A percentile compares a stretch with the other conserved stretches of the same genome.
Evolutionary conservation across 2,888 invertebrate species (phyloP).

Genomic region (Noctua pronuba): DNA sequence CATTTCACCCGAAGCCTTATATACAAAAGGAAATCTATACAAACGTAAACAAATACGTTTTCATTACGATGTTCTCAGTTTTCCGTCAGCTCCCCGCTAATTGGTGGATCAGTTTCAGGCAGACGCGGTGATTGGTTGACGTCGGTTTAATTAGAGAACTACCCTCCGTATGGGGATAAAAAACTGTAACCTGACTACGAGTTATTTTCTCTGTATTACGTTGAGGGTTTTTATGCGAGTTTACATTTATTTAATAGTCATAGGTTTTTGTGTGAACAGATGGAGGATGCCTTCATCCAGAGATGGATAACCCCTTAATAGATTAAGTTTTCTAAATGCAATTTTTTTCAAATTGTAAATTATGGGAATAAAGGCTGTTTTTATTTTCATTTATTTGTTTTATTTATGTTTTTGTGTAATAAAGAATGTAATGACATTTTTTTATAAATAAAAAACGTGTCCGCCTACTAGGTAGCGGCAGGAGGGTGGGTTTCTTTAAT

Average conservation of each 20-base stretch:
- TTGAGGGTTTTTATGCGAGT: background rate
- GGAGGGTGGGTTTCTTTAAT: background rate
- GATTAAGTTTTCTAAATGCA: too few relatives aligned
- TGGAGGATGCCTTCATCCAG: too few relatives aligned
- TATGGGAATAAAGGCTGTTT: too few relatives aligned
- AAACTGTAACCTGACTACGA: constrained; percentile 43
- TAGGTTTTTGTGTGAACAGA: too few relatives aligned
- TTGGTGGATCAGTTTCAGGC: constrained; percentile 60
- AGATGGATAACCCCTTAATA: too few relatives aligned
- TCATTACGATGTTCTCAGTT: constrained; percentile 54
- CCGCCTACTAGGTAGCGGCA: background rate
- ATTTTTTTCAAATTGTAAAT: too few relatives aligned
- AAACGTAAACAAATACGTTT: constrained; percentile 55
- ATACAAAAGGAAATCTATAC: constrained; percentile 43
- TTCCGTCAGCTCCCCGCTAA: constrained; percentile 44
- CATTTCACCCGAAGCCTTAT: constrained; percentile 26
- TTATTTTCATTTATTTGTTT: too few relatives aligned
- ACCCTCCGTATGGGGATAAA: constrained; percentile 32
- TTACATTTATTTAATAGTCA: background rate
- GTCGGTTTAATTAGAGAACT: constrained; percentile 59
- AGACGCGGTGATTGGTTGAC: constrained; percentile 52
- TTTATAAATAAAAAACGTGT: background rate
- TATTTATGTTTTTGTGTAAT: too few relatives aligned
- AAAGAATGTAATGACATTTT: background rate
- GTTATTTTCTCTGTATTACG: constrained; percentile 21